Percentiles rank a stretch among this genome's conserved stretches.
phyloP scores from a whole-genome alignment of 2,888 invertebrate species.

The Phoronis australis region DNA sequence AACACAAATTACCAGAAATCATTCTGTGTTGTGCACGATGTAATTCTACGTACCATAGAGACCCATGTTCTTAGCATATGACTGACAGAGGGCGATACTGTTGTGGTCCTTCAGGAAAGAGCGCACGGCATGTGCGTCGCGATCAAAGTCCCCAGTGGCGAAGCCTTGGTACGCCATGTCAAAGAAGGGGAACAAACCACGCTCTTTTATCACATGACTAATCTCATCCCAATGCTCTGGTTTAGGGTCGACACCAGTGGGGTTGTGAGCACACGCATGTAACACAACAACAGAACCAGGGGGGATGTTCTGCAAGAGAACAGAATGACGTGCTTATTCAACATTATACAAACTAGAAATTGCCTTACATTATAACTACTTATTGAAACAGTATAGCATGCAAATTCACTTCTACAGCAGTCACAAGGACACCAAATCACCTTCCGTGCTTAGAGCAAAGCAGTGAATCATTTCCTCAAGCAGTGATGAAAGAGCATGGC shows the following conservation, averaged over 20 bases:
- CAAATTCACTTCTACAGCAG: too few relatives aligned
- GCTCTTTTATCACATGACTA: slow-evolving; percentile 67
- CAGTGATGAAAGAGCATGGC: too few relatives aligned
- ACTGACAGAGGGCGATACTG: slow-evolving; percentile 80
- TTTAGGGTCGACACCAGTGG: slow-evolving; percentile 63
- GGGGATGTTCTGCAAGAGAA: slow-evolving; percentile 75
- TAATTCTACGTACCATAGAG: too few relatives aligned
- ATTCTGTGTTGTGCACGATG: too few relatives aligned
- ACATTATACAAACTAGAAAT: background rate
- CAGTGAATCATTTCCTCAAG: too few relatives aligned
- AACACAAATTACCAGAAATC: too few relatives aligned
- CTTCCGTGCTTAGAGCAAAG: too few relatives aligned
- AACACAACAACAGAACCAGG: slow-evolving; percentile 81
- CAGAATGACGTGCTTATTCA: background rate
- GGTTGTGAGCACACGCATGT: slow-evolving; percentile 98
- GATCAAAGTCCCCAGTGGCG: slow-evolving; percentile 67
- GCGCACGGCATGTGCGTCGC: slow-evolving; percentile 84
- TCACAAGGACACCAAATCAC: too few relatives aligned
- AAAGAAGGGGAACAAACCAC: slow-evolving; percentile 82
- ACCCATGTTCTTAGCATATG: slow-evolving; percentile 98
- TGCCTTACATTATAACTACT: too few relatives aligned
- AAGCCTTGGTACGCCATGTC: slow-evolving; percentile 93
- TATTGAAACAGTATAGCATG: too few relatives aligned
- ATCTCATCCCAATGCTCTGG: slow-evolving; percentile 85
- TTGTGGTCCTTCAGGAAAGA: slow-evolving; percentile 85